Conservation (phyloP, 2,113 vertebrate genomes). For the Cyanoramphus novaezelandiae region DNA sequence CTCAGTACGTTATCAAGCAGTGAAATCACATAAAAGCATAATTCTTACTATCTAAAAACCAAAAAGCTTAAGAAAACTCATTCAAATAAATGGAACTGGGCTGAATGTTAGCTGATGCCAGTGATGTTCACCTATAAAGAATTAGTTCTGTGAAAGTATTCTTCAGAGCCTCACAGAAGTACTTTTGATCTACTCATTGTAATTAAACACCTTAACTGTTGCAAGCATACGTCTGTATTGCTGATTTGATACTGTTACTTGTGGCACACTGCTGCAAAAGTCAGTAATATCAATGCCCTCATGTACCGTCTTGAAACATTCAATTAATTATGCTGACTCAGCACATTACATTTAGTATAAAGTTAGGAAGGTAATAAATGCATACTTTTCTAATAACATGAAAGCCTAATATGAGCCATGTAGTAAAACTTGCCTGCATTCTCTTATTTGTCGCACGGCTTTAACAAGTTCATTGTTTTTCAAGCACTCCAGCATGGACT, state of each 20-base stretch:
- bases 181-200: background rate
- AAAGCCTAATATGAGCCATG: background rate
- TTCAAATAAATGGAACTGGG: background rate
- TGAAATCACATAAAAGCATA: background rate
- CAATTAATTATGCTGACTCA: background rate
- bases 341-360: background rate
- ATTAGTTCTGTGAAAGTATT: background rate
- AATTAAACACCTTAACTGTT: background rate
- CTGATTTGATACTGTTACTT: background rate
- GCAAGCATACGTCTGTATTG: background rate
- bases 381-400: background rate
- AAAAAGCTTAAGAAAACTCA: background rate
- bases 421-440: slow-evolving; percentile 86
- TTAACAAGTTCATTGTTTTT: slow-evolving; percentile 91
- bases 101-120: background rate
- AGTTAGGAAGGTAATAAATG: background rate
- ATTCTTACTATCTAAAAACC: background rate
- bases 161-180: background rate
- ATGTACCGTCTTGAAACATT: background rate
- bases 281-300: background rate
- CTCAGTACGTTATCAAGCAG: background rate
- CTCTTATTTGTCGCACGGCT: slow-evolving; percentile 89
- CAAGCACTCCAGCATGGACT: slow-evolving; percentile 94
- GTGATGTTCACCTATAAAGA: background rate
- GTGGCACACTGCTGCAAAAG: background rate